Evolutionary conservation across 1,140 invertebrate species (phyloP), one percentile per base, ranked within the genome.

Genomic region (Leptopilina boulardi): DNA sequence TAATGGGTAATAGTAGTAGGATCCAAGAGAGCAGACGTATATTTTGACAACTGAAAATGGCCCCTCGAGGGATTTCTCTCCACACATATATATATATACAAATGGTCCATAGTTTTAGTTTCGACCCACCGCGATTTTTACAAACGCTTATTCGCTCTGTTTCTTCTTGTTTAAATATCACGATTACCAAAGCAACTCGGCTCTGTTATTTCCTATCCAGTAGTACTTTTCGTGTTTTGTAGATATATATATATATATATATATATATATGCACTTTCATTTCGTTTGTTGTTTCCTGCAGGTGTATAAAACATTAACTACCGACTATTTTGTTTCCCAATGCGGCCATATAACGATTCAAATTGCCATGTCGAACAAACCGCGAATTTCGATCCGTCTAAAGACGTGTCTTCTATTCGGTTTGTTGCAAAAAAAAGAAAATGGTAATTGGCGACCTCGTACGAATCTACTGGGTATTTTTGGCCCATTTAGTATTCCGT

Each of bases 21-120:
- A 18, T 23, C 51, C 51, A 59, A 26, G 26, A 44, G 66, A 51
- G 71, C 71, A 73, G 74, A 79, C 77, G 77, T 79, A 79, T 79
- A 79, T 79, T 79, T 79, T 79, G 73, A 79, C 74, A 73, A 79
- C 74, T 79, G 77, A 18, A 79, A 73, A 75, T 76, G 77, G 70
- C 21, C 71, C 77, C 70, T 47, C 56, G 56, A 71, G 74, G 70
- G 54, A 5, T 51, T 30, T 70, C 38, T 44, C 11, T 18, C 8
- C 8, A 41, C 59, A 21, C 38, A 70, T n/a, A n/a, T n/a, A 72
- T 73, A 70, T 30, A 30, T 30, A 72, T 73, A 38, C 23, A n/a
- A 41, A 76, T 51, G 47, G 18, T 5, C 59, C 59, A 66, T 21
- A 66, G 59, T 66, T 66, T 66, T 15, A 9, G 23, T 66, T 66